Evolutionary conservation across 2,888 invertebrate species (phyloP), one percentile per base, ranked within the genome.

Genomic region (Synanthedon vespiformis): DNA sequence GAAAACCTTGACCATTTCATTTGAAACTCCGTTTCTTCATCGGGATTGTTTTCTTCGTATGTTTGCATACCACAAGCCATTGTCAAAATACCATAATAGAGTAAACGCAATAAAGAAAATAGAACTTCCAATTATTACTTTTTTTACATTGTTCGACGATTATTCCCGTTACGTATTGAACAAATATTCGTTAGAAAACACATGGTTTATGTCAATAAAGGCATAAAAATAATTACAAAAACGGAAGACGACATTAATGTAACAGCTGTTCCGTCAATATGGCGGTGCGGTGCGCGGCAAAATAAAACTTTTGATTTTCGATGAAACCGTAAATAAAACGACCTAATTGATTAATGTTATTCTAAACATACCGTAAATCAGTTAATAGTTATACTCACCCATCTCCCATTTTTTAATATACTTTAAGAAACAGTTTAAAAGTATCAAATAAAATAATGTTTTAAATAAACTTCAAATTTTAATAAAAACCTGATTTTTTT

Each of bases 1-100:
- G 93, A 91, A 80, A 95, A 93, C 67, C 90, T 89, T 67, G 92
- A 90, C 94, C 94, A 95, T 74, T 85, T 85, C 57, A 69, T 59
- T 66, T 71, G 74, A 58, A 77, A 85, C 58, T 87, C 85, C 57
- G 68, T 66, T 66, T 84, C 83, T 57, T 78, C 80, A 56, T 65
- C 59, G 61, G 68, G 61, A 65, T 79, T 68, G 66, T 65, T 78
- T 64, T 80, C 74, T 61, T 72, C 79, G 63, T 73, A 77, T 62
- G 67, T 75, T 67, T 73, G 76, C 60, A 74, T 68, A 63, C 70
- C 77, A 73, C 80, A 79, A 74, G 86, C 86, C 87, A 87, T 87
- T 57, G 61, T 70, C 62, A 55, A 59, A 8, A 34, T 34, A 34
- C 10, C 10, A 34, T 34, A 34, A 2, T 34, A 34, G 54, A 54